Evolutionary conservation across 2,888 invertebrate genomes (phyloP), one percentile per base, ranked within the genome.

Genomic region (Nomada fucata): DNA sequence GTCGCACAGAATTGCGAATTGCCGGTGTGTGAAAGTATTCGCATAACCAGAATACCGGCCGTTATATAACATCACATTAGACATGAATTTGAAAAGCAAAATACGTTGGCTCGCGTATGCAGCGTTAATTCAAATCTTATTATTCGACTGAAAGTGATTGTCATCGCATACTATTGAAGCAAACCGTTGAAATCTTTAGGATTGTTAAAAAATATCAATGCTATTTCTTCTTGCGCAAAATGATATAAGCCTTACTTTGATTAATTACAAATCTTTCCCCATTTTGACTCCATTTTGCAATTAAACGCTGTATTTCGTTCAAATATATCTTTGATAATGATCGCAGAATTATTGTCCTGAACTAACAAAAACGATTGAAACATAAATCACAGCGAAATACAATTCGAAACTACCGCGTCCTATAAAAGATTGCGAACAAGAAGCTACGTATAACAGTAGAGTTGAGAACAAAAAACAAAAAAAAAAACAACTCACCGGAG

Each of bases 401-500:
- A 29, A 29, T 29, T 7, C 29, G 29, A 7, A 29, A 29, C 29
- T 36, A 36, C 36, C 36, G 36, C 7, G 7, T 36, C 36, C 36
- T 7, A 7, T 36, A 36, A 36, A 36, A 36, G 36, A 36, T 36
- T 36, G 36, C 36, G 5, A 36, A 36, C 36, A 36, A 36, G 36
- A 7, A 36, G 36, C 36, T 7, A 36, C 36, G 36, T 36, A 36
- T 36, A 36, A 36, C 15, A 18, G n/a, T 7, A 13, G 3, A 23
- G 7, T 44, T n/a, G 26, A 23, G 42, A 60, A 42, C 13, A 26
- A 59, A 70, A 26, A 29, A 52, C 50, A n/a, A 89, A 60, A 47
- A 11, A 20, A 59, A 70, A 42, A 29, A 52, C 50, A n/a, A 89
- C 95, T 95, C 91, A 96, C 96, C 96, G 94, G 95, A 94, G 47